phyloP scores from a whole-genome alignment of 2,113 vertebrate genomes.

The Paradisaea rubra region DNA sequence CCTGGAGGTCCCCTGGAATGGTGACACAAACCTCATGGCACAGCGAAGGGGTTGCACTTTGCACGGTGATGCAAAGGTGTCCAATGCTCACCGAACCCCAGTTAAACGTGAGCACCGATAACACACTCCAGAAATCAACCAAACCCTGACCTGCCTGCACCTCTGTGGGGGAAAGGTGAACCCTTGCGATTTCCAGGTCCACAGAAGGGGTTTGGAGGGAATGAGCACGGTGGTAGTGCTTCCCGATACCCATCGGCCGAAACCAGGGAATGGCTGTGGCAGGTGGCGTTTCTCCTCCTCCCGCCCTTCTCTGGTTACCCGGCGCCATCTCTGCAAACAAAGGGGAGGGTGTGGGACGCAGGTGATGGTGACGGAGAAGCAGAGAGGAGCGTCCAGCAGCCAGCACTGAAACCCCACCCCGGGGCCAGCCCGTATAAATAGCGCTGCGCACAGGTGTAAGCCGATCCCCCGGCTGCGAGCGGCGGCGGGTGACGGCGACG shows the following conservation, averaged over 20 bases:
- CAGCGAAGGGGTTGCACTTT: not conserved
- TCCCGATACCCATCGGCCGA: not conserved
- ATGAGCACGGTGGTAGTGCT: rapidly evolving
- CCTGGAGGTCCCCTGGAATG: not conserved
- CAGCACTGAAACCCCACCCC: slow-evolving; percentile 52
- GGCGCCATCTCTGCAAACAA: slow-evolving; percentile 64
- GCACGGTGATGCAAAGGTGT: not conserved
- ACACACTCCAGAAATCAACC: not conserved
- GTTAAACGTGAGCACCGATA: not conserved
- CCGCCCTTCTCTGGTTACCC: slow-evolving; percentile 20
- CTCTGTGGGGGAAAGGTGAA: not conserved
- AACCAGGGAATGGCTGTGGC: not conserved
- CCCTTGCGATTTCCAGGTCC: not conserved
- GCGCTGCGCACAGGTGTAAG: slow-evolving; percentile 43
- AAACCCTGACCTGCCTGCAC: not conserved
- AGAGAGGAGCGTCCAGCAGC: slow-evolving; percentile 35
- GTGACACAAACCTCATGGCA: not conserved
- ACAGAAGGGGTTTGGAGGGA: not conserved
- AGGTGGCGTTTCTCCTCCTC: not conserved
- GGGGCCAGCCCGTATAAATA: slow-evolving; percentile 40
- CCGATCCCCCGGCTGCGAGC: not conserved
- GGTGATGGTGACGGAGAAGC: slow-evolving; percentile 31
- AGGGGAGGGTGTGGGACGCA: slow-evolving; percentile 39
- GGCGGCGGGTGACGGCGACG: not conserved
- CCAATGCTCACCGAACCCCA: not conserved